phyloP scores from a whole-genome alignment of 2,797 vertebrate genomes.

The Lacerta agilis region DNA sequence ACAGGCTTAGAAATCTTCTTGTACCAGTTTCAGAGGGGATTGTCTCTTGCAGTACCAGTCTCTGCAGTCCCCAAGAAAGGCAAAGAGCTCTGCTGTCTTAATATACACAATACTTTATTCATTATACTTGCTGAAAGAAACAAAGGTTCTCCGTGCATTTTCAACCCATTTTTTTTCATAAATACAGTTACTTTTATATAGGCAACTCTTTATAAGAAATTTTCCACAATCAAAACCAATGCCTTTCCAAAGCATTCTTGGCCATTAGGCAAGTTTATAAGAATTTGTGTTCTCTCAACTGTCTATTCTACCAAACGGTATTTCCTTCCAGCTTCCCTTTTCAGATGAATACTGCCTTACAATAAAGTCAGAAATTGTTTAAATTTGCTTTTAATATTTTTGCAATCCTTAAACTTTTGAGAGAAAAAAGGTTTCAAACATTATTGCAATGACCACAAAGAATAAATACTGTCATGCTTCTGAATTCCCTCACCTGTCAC shows the following conservation, averaged over 20 bases:
- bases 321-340: neutral
- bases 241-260: neutral
- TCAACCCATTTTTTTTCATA: slow-evolving; percentile 50
- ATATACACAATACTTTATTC: slow-evolving; percentile 86
- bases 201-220: neutral
- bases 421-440: neutral
- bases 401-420: neutral
- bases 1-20: slow-evolving; percentile 77
- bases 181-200: slow-evolving; percentile 27
- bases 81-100: slow-evolving; percentile 74
- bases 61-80: slow-evolving; percentile 80
- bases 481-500: neutral
- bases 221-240: slow-evolving; percentile 10
- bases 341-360: neutral
- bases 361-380: neutral
- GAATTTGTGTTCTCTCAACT: neutral
- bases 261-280: slow-evolving; percentile 7
- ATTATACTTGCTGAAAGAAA: slow-evolving; percentile 72
- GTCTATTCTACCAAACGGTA: neutral
- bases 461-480: neutral
- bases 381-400: neutral
- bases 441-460: neutral
- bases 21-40: slow-evolving; percentile 81
- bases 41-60: slow-evolving; percentile 86
- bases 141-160: slow-evolving; percentile 47